phyloP scores from a whole-genome alignment of 2,797 vertebrate genomes.

The Eurystomus glaucurus region DNA sequence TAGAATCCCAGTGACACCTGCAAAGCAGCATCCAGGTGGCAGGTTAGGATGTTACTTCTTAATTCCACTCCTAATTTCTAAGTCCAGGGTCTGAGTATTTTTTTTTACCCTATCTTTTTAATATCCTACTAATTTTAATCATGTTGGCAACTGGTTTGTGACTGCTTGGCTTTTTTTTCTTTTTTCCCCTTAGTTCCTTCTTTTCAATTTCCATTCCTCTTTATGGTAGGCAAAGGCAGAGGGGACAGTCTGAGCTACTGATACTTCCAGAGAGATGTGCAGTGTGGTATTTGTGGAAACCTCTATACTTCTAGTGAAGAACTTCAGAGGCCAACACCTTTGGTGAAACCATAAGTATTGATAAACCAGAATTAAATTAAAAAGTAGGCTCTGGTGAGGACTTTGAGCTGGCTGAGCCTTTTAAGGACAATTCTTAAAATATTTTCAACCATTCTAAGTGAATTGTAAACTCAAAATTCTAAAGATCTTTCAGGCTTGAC shows the following conservation, averaged over 20 bases:
- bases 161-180: not conserved
- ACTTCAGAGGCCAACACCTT: not conserved
- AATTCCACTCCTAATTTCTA: not conserved
- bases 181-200: not conserved
- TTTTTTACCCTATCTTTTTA: not conserved
- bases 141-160: not conserved
- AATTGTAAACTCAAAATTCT: not conserved
- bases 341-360: not conserved
- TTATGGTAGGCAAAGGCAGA: not conserved
- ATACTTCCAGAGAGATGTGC: not conserved
- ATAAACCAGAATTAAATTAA: not conserved
- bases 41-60: not conserved
- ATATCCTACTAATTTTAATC: not conserved
- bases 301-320: not conserved
- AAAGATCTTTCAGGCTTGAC: not conserved
- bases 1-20: not conserved
- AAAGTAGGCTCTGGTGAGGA: not conserved
- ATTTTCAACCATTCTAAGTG: not conserved
- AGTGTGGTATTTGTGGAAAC: not conserved
- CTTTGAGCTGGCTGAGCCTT: not conserved
- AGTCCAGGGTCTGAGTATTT: not conserved
- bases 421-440: not conserved
- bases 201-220: conserved; percentile 51
- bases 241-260: not conserved
- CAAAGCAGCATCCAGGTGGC: not conserved